Conservation (phyloP, 2,797 vertebrate genomes). For the Cyprinella venusta region DNA sequence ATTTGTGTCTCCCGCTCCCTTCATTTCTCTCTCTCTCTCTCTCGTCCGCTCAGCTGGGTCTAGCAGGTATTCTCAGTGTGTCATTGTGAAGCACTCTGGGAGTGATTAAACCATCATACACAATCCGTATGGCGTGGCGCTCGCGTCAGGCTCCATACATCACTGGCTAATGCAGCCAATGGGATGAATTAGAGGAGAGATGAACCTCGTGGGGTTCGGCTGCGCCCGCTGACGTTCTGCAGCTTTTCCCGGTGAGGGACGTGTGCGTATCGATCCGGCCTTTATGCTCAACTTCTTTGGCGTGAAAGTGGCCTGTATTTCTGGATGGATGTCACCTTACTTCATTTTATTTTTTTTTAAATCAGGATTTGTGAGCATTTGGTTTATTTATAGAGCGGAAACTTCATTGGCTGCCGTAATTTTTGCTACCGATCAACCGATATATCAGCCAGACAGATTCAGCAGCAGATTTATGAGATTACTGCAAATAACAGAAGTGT, state of each 20-base stretch:
- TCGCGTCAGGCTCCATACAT: constrained; percentile 83
- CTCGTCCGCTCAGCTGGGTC: constrained; percentile 51
- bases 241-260: constrained; percentile 41
- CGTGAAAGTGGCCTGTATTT: constrained; percentile 28
- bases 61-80: constrained; percentile 56
- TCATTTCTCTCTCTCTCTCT: constrained; percentile 25
- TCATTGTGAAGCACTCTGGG: constrained; percentile 77
- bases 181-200: constrained; percentile 81
- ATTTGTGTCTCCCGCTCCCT: constrained; percentile 33
- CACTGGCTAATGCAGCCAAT: constrained; percentile 81
- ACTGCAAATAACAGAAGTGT: neutral
- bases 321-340: constrained; percentile 17
- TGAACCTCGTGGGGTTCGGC: constrained; percentile 57
- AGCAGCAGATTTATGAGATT: constrained; percentile 3
- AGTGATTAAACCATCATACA: constrained; percentile 83
- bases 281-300: constrained; percentile 36
- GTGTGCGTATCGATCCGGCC: constrained; percentile 36
- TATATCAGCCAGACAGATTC: neutral
- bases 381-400: neutral
- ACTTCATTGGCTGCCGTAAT: neutral
- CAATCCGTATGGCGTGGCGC: constrained; percentile 78
- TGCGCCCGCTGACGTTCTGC: constrained; percentile 16
- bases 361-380: neutral
- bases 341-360: constrained; percentile 4
- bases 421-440: neutral